Conservation (phyloP, 2,113 vertebrate genomes). For the Trichechus manatus region DNA sequence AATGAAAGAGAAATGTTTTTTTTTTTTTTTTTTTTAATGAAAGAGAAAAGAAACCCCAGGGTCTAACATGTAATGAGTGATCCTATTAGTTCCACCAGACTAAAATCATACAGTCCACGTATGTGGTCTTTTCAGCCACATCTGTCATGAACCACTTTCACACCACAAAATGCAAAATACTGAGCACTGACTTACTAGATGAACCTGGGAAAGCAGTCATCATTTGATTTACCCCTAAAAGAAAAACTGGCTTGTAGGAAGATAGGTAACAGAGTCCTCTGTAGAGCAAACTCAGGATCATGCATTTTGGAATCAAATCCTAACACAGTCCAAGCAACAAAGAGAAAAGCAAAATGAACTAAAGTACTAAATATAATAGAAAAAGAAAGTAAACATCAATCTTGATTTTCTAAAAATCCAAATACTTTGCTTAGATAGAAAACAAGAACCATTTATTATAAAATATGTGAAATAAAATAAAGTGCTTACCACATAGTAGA, state of each 20-base stretch:
- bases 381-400: slow-evolving; percentile 45
- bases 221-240: slow-evolving; percentile 73
- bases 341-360: slow-evolving; percentile 37
- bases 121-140: slow-evolving; percentile 93
- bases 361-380: slow-evolving; percentile 56
- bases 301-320: slow-evolving; percentile 32
- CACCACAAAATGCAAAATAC: slow-evolving; percentile 86
- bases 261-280: slow-evolving; percentile 13
- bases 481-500: slow-evolving; percentile 46
- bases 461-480: slow-evolving; percentile 48
- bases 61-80: slow-evolving; percentile 91
- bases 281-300: not conserved
- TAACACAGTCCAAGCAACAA: slow-evolving; percentile 12
- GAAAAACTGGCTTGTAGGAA: slow-evolving; percentile 40
- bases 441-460: slow-evolving; percentile 68
- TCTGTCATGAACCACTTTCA: slow-evolving; percentile 91
- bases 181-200: slow-evolving; percentile 83
- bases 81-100: slow-evolving; percentile 95
- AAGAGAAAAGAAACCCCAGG: slow-evolving; percentile 89
- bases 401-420: slow-evolving; percentile 70
- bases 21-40: slow-evolving; percentile 75
- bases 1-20: slow-evolving; percentile 86
- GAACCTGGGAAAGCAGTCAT: slow-evolving; percentile 84
- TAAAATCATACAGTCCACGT: slow-evolving; percentile 94
- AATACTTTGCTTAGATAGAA: slow-evolving; percentile 63